phyloP scores from a whole-genome alignment of 2,113 vertebrate genomes.

The Seriola quinqueradiata region DNA sequence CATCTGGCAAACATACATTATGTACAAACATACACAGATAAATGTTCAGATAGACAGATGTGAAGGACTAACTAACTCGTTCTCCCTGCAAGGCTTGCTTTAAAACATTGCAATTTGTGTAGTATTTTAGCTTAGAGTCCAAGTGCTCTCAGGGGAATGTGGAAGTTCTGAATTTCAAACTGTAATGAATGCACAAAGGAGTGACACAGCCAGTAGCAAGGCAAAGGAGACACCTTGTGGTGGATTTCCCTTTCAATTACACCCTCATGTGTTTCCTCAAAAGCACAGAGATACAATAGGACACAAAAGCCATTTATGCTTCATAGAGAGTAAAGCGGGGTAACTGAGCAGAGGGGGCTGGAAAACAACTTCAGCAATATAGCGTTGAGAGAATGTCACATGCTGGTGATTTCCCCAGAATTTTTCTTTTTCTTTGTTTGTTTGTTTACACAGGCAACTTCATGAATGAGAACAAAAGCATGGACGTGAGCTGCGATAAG shows the following conservation, averaged over 20 bases:
- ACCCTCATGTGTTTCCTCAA: constrained; percentile 17
- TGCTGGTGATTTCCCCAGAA: not conserved
- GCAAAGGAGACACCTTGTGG: constrained; percentile 65
- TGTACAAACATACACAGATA: not conserved
- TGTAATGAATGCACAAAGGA: constrained; percentile 70
- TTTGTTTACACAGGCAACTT: not conserved
- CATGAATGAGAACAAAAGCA: not conserved
- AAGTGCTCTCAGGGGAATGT: constrained; percentile 14
- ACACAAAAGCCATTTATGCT: constrained; percentile 5
- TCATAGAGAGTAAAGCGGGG: not conserved
- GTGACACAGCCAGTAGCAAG: constrained; percentile 41
- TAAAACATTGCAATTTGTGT: constrained; percentile 37
- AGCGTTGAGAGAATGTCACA: not conserved
- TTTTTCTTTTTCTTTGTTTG: no score
- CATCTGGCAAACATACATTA: not conserved
- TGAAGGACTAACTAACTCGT: not conserved
- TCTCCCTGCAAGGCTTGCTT: constrained; percentile 2
- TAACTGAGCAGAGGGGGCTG: not conserved
- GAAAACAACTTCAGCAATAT: not conserved
- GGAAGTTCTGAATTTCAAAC: constrained; percentile 41
- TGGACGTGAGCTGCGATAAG: not conserved
- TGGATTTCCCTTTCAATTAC: constrained; percentile 42
- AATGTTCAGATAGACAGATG: not conserved
- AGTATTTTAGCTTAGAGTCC: constrained; percentile 13
- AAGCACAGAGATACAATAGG: constrained; percentile 3